A percentile compares a stretch with the other conserved stretches of the same genome.
phyloP scores from a whole-genome alignment of 2,797 vertebrate genomes.

The Leucoraja ocellata region DNA sequence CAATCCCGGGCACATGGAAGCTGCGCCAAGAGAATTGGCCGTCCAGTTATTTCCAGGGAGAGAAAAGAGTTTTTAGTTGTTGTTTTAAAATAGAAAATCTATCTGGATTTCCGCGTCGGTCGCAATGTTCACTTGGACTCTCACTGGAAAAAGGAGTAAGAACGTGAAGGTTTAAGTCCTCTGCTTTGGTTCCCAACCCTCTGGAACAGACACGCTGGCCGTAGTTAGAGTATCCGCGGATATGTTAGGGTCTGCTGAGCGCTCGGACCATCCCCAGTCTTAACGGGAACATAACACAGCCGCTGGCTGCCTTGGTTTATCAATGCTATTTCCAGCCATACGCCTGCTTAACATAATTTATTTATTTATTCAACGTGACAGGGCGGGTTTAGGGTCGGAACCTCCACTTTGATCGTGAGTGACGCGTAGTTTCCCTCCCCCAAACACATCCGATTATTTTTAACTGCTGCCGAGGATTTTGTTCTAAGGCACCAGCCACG shows the following conservation, averaged over 20 bases:
- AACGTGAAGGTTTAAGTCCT: background rate
- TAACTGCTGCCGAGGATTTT: background rate
- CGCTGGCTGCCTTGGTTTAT: background rate
- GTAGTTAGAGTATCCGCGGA: background rate
- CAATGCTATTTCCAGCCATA: constrained; percentile 35
- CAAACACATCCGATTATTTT: constrained; percentile 30
- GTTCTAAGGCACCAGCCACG: background rate
- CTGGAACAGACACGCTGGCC: background rate
- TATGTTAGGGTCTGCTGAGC: background rate
- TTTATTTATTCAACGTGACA: constrained; percentile 35
- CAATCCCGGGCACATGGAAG: background rate
- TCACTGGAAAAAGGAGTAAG: background rate
- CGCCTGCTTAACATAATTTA: constrained; percentile 36
- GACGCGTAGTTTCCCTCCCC: background rate
- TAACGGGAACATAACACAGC: background rate
- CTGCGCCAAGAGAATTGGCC: background rate
- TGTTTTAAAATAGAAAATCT: background rate
- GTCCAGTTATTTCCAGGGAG: no score
- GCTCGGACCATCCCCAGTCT: background rate
- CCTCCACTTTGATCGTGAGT: constrained; percentile 25
- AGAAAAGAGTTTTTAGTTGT: background rate
- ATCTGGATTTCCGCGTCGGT: background rate
- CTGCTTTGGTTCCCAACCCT: background rate
- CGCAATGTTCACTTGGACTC: background rate
- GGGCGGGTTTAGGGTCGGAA: constrained; percentile 36